These are phyloP conservation scores for Jordanella pulchra DNA, from an alignment of 2,797 vertebrate species.

Conservation along the genomic window DNA sequence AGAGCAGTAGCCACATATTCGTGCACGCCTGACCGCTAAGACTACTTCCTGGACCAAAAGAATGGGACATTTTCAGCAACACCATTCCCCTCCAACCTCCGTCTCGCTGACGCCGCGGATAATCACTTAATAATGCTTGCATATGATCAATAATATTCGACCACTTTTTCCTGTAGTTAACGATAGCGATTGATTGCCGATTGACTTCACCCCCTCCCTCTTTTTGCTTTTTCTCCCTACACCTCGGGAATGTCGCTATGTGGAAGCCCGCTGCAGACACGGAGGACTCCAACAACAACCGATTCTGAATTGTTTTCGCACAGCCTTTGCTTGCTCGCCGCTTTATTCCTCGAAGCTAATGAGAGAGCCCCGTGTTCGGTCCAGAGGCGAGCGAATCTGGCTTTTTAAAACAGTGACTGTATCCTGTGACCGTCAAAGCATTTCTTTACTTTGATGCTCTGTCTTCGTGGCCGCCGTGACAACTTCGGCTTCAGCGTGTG, in stretches of 20 bases:
- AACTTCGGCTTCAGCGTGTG: constrained; percentile 56
- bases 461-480: constrained; percentile 64
- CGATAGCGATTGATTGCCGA: constrained; percentile 69
- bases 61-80: constrained; percentile 84
- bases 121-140: constrained; percentile 67
- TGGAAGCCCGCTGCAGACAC: constrained; percentile 69
- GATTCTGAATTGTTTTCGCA: constrained; percentile 50
- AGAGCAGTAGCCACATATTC: constrained; percentile 70
- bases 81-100: constrained; percentile 56
- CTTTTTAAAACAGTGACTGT: constrained; percentile 45
- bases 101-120: constrained; percentile 74
- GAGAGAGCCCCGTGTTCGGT: constrained; percentile 40
- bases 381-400: constrained; percentile 54
- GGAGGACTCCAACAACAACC: constrained; percentile 54
- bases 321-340: constrained; percentile 50
- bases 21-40: constrained; percentile 71
- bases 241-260: constrained; percentile 77
- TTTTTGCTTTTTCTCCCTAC: constrained; percentile 10
- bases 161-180: constrained; percentile 68
- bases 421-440: constrained; percentile 38
- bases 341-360: constrained; percentile 55
- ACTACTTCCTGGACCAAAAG: constrained; percentile 88
- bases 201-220: constrained; percentile 36
- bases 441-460: constrained; percentile 58
- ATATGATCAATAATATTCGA: constrained; percentile 60